Percentiles rank a stretch among this genome's conserved stretches.
Evolutionary conservation across 1,140 invertebrate species (phyloP).

Genomic region (Eupristina koningsbergeri): DNA sequence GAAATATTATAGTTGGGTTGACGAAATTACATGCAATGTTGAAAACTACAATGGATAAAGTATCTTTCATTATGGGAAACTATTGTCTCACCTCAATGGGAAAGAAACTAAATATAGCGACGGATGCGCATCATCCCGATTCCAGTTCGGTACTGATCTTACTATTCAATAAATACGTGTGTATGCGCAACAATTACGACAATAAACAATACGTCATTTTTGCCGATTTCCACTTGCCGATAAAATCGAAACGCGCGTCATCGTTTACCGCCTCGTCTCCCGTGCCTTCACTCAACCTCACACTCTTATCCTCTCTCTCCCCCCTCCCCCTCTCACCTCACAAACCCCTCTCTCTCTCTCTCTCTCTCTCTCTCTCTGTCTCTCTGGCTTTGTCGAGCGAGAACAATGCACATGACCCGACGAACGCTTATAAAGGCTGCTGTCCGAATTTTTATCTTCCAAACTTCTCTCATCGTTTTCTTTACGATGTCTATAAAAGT

Average conservation of each 20-base stretch:
- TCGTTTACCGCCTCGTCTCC: slow-evolving; percentile 21
- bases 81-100: too few species aligned
- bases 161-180: neutral
- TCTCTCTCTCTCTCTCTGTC: neutral
- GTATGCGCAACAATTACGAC: neutral
- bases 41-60: too few species aligned
- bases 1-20: too few species aligned
- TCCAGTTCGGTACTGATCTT: neutral
- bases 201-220: slow-evolving; percentile 45
- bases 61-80: too few species aligned
- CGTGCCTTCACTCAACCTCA: neutral
- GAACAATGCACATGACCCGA: slow-evolving; percentile 36
- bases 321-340: neutral
- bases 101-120: neutral
- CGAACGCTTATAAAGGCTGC: slow-evolving; percentile 41
- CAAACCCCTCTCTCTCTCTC: too few species aligned
- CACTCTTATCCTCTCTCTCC: neutral
- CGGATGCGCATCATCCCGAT: neutral
- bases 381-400: neutral
- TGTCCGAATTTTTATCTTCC: slow-evolving; percentile 48
- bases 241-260: slow-evolving; percentile 40
- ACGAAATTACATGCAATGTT: too few species aligned
- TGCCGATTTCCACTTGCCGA: slow-evolving; percentile 34
- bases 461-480: slow-evolving; percentile 37
- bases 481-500: slow-evolving; percentile 46